Base-by-base conservation (phyloP, 2,113 vertebrate genomes). In the Plestiodon gilberti region DNA sequence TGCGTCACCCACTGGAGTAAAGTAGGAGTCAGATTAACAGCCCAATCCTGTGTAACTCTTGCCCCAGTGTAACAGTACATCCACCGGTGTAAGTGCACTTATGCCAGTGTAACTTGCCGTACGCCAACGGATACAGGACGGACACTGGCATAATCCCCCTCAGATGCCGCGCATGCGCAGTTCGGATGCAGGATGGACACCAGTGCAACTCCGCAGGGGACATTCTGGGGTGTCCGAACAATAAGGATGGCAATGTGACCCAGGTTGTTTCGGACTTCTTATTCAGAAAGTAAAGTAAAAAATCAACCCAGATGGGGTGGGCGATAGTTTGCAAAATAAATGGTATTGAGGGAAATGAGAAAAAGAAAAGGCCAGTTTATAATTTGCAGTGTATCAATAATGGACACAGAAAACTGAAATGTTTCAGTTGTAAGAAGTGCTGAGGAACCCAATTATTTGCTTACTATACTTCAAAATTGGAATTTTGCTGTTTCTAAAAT, bases 281-380 rank as follows among this genome's bases (percentile, higher is more conserved):
- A 43, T 85, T 69, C 22, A 20, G 62, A 80, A 71, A 67, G 23
- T 20, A n/a, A 59, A 73, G 20, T 15, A 33, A 73, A 61, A 78
- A 73, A 64, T 23, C 84, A 73, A 4, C 84, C 61, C 38, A 86
- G 67, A 73, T 81, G 80, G 52, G 62, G 73, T 62, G 33, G 85
- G 69, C 40, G 64, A 81, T n/a, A 4, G 40, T 81, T 86, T 73
- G 38, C 55, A 86, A 35, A 80, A 23, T 62, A 81, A 81, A 74
- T 65, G 30, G 30, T 20, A 74, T 70, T 38, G 43, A 33, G 62
- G 14, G 6, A 65, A 13, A 62, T 23, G 33, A 69, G 62, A 69
- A 64, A n/a, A 35, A 30, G 17, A 22, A 30, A 33, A 78, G 52
- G 3, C 6, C 18, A 62, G n/a, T 23, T 61, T 81, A 52, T 33